Evolutionary conservation across 2,113 vertebrate genomes (phyloP), one percentile per base, ranked within the genome.

Genomic region (Rallus limicola): DNA sequence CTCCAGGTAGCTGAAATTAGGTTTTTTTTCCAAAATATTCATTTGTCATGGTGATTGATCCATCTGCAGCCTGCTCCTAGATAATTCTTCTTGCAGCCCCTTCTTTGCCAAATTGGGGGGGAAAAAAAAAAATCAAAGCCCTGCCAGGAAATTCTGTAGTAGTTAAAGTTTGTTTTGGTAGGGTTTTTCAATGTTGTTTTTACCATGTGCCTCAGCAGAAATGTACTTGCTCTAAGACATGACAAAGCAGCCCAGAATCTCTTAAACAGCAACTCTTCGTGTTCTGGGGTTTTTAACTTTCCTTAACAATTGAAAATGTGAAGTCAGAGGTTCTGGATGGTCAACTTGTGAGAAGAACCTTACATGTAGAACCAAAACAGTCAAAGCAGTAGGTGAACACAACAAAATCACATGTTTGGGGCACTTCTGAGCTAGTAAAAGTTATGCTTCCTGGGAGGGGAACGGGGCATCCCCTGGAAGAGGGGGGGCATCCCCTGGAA

Each of bases 51-150:
- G 25, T 28, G 31, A 71, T 17, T 38, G 40, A 82, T n/a, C 25
- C 2, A 10, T 34, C 56, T 84, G 52, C 34, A 79, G 1, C 52
- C 25, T 67, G 9, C 28, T 74, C 19, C 25, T 60, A 20, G 44
- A 70, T 55, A 12, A 58, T 89, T 91, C 77, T 3, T 89, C 13
- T 70, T 75, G 44, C 33, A 23, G 12, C 2, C 7, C 3, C 36
- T 72, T 62, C 18, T 55, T 75, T 56, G 25, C 10, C 2, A 28
- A 69, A 85, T 33, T 14, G 9, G 0, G 1, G 0, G 1, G 16
- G 19, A 42, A 63, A n/a, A 20, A 31, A 56, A 33, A 56, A 18
- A 31, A 14, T 31, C 2, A 48, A 78, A 26, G 2, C 20, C 18
- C 63, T 75, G 24, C 8, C 5, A 53, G 42, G 24, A 86, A 75